phyloP scores from a whole-genome alignment of 2,888 invertebrate genomes.

The Rambutsinella grinnellia region DNA sequence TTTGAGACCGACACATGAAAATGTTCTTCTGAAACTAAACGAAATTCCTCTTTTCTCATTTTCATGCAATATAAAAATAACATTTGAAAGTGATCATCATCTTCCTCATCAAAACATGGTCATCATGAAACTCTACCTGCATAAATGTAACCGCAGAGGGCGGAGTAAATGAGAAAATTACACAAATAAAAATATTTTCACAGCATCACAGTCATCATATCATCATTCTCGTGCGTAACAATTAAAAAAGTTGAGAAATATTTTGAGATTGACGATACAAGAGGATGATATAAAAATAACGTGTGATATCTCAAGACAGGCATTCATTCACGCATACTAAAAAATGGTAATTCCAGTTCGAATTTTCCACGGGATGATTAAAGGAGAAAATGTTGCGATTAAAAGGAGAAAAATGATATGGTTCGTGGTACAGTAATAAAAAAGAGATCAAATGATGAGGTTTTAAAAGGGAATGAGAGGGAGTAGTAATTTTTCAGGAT shows the following conservation, averaged over 20 bases:
- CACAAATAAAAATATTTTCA: conserved; percentile 14
- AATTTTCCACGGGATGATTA: background rate
- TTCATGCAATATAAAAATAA: conserved; percentile 15
- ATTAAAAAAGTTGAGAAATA: conserved; percentile 16
- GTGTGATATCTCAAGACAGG: background rate
- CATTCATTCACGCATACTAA: background rate
- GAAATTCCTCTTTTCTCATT: conserved; percentile 5
- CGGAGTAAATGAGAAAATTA: background rate
- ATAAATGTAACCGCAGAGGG: background rate
- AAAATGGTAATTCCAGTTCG: background rate
- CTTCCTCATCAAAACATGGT: too few relatives aligned
- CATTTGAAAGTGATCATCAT: background rate
- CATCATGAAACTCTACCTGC: background rate
- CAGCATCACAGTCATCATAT: conserved; percentile 14
- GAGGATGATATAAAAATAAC: background rate
- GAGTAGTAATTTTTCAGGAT: conserved; percentile 12
- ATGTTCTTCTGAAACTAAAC: too few relatives aligned
- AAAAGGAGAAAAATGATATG: conserved; percentile 8
- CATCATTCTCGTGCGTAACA: conserved; percentile 19
- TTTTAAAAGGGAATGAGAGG: conserved; percentile 1
- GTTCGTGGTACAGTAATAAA: background rate
- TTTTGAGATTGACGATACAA: conserved; percentile 1
- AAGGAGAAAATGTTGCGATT: background rate
- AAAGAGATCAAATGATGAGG: background rate
- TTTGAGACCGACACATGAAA: conserved; percentile 23